These are phyloP conservation scores for Halcyon chelicuti DNA, from an alignment of 2,797 vertebrate genomes.

Conservation along the genomic window DNA sequence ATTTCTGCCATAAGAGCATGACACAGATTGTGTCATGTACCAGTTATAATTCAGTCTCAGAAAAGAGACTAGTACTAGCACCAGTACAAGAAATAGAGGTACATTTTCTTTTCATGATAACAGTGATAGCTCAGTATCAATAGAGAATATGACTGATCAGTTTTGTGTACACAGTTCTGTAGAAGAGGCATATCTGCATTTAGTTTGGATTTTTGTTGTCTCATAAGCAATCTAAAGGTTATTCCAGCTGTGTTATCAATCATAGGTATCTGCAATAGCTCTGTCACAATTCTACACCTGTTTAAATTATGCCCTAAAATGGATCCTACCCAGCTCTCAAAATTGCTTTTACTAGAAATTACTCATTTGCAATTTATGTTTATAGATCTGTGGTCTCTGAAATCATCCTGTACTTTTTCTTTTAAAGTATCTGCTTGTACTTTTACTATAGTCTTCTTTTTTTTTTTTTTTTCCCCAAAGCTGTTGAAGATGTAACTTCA, in stretches of 20 bases:
- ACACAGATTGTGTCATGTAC: background rate
- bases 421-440: background rate
- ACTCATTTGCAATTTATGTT: fast-evolving
- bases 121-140: background rate
- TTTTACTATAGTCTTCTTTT: background rate
- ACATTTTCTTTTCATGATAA: background rate
- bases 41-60: background rate
- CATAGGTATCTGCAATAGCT: background rate
- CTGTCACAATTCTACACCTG: background rate
- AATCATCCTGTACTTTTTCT: background rate
- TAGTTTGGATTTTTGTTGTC: background rate
- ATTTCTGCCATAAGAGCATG: background rate
- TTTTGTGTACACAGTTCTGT: background rate
- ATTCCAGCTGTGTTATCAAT: background rate
- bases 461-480: background rate
- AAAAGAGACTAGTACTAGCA: background rate
- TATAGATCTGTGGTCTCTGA: background rate
- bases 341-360: background rate
- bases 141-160: background rate
- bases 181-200: background rate
- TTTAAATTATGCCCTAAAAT: background rate
- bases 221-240: background rate
- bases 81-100: background rate
- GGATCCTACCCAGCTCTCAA: background rate
- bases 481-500: background rate